Conservation (phyloP, 2,797 vertebrate species). For the Kryptolebias ocellatus region DNA sequence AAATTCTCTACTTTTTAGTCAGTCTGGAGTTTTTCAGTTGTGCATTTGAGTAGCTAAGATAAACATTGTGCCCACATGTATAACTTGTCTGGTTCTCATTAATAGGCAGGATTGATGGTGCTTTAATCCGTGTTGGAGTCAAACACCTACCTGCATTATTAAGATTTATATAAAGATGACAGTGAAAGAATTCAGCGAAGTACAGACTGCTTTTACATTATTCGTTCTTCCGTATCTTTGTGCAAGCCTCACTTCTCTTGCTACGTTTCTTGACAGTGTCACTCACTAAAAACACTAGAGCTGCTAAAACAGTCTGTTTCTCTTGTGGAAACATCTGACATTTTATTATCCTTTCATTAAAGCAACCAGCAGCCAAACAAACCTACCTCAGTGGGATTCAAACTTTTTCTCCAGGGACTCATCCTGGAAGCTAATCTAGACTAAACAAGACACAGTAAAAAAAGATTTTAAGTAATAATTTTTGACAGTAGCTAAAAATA, state of each 20-base stretch:
- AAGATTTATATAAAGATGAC: too few relatives aligned
- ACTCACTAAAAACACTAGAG: conserved; percentile 39
- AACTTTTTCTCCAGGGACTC: conserved; percentile 67
- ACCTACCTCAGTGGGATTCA: conserved; percentile 58
- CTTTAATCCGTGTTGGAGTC: too few relatives aligned
- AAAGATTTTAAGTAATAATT: conserved; percentile 62
- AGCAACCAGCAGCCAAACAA: conserved; percentile 65
- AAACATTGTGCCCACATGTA: too few relatives aligned
- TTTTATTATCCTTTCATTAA: conserved; percentile 39
- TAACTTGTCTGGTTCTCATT: too few relatives aligned
- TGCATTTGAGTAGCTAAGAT: too few relatives aligned
- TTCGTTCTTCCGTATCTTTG: too few relatives aligned
- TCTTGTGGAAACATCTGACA: conserved; percentile 50
- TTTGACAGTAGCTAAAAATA: conserved; percentile 73
- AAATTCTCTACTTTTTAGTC: too few relatives aligned
- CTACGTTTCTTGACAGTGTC: conserved; percentile 14
- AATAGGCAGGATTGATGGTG: too few relatives aligned
- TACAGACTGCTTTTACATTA: too few relatives aligned
- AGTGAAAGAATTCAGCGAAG: too few relatives aligned
- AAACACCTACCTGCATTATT: too few relatives aligned
- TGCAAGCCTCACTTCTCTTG: background rate
- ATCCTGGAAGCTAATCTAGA: conserved; percentile 60
- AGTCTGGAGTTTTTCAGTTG: too few relatives aligned
- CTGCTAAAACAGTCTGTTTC: conserved; percentile 47
- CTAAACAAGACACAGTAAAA: conserved; percentile 49